phyloP scores from a whole-genome alignment of 2,113 vertebrate genomes.

The Oostethus manadensis region DNA sequence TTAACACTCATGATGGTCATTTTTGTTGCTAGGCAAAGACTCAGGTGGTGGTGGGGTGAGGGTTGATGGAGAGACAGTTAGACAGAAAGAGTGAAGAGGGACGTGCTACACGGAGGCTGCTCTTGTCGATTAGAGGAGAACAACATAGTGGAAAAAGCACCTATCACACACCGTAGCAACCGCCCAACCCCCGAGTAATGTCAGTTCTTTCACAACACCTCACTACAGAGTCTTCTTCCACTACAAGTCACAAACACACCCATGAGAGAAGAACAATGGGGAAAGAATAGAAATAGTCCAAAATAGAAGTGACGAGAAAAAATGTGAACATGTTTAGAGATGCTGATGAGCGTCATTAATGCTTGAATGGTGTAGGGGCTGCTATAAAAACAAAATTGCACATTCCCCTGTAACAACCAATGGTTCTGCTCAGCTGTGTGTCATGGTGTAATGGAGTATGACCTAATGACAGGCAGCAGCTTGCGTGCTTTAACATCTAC shows the following conservation, averaged over 20 bases:
- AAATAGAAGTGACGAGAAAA: neutral
- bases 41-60: constrained; percentile 11
- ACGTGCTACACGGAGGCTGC: constrained; percentile 21
- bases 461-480: neutral
- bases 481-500: neutral
- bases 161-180: constrained; percentile 3
- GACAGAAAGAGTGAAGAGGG: constrained; percentile 23
- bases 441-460: neutral
- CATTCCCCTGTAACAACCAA: neutral
- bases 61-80: constrained; percentile 25
- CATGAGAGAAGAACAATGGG: constrained; percentile 20
- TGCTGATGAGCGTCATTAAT: constrained; percentile 9
- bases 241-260: constrained; percentile 32
- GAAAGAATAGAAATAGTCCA: constrained; percentile 6
- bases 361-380: neutral
- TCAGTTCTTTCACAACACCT: constrained; percentile 58
- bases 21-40: constrained; percentile 39
- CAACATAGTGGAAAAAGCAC: constrained; percentile 2
- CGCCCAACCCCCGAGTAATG: constrained; percentile 19
- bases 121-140: constrained; percentile 31
- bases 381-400: neutral
- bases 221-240: constrained; percentile 24
- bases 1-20: constrained; percentile 16
- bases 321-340: neutral
- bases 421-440: neutral